Evolutionary conservation across 2,113 vertebrate species (phyloP), one percentile per base, ranked within the genome.

Genomic region (Atlantisia rogersi): DNA sequence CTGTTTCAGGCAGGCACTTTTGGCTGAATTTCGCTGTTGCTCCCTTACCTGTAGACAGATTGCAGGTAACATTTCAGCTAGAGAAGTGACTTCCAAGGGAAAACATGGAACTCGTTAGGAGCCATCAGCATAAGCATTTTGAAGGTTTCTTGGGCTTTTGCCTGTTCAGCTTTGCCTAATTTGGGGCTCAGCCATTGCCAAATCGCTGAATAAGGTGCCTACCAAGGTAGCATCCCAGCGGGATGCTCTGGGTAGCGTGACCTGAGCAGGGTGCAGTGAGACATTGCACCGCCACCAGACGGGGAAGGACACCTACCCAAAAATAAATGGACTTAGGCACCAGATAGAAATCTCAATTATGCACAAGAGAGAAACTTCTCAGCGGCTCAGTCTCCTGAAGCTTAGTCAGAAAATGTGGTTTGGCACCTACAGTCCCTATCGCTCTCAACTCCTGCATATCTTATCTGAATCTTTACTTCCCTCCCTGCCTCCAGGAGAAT

Each of bases 61-160:
- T 5, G 26, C 64, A 70, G 79, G 60, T 64, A 93, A 94, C 40
- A 52, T 82, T 91, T 85, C 22, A 82, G 67, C 68, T 83, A 50
- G 6, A 48, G 44, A 69, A 80, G 32, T 1, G n/a, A 87, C 82
- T 62, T 94, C 73, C 78, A 82, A 91, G 84, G 82, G 82, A 90
- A 90, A 94, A 94, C 55, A 74, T 17, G 48, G 55, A 90, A 87
- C 60, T 94, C 53, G 75, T 76, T 93, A 85, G 76, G 31, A 70
- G 80, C 31, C 56, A 87, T 92, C 59, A 92, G 48, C 94, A 86
- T 78, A 71, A 89, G 78, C 39, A 44, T 68, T 91, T 53, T 92
- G 84, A 94, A 82, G 89, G 89, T 76, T 94, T 94, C 82, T 85
- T 94, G 87, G 84, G 84, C n/a, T 95, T n/a, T 59, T 94, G 91